A percentile compares a stretch with the other conserved stretches of the same genome.
phyloP scores from a whole-genome alignment of 2,888 invertebrate species.

The Acleris cristana region DNA sequence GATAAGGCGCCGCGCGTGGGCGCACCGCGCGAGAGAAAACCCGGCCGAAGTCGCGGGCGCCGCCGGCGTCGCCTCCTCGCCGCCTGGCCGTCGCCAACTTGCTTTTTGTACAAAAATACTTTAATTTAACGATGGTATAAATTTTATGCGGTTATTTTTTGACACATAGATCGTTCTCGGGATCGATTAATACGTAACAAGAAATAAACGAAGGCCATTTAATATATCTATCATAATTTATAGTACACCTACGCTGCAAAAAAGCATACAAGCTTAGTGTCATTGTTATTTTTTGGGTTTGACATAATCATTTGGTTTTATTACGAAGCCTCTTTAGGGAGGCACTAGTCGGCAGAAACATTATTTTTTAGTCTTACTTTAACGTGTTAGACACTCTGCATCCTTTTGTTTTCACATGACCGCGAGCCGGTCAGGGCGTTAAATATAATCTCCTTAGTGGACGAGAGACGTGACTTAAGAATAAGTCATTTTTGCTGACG shows the following conservation, averaged over 20 bases:
- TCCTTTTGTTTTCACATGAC: constrained; percentile 60
- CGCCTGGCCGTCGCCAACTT: constrained; percentile 50
- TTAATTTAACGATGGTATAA: constrained; percentile 47
- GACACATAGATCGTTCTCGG: constrained; percentile 54
- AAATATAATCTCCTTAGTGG: constrained; percentile 64
- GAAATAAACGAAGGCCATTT: constrained; percentile 56
- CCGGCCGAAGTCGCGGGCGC: constrained; percentile 62
- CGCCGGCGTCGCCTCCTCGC: constrained; percentile 41
- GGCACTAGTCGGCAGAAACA: constrained; percentile 2
- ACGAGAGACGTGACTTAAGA: constrained; percentile 73
- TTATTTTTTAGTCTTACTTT: constrained; percentile 15
- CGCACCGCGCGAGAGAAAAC: constrained; percentile 54
- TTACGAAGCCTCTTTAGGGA: constrained; percentile 17
- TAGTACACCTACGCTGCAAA: constrained; percentile 54
- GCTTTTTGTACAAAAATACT: constrained; percentile 55
- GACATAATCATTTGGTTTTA: constrained; percentile 41
- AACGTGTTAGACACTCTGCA: constrained; percentile 25
- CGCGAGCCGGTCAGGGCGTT: constrained; percentile 64
- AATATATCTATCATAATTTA: constrained; percentile 55
- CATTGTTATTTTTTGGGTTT: constrained; percentile 38
- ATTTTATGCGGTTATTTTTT: constrained; percentile 53
- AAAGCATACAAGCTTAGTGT: constrained; percentile 19
- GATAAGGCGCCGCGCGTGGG: constrained; percentile 75
- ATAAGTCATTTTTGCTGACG: constrained; percentile 68
- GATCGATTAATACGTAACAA: constrained; percentile 57